Conservation (phyloP, 2,888 invertebrate genomes). For the Teleogryllus oceanicus region DNA sequence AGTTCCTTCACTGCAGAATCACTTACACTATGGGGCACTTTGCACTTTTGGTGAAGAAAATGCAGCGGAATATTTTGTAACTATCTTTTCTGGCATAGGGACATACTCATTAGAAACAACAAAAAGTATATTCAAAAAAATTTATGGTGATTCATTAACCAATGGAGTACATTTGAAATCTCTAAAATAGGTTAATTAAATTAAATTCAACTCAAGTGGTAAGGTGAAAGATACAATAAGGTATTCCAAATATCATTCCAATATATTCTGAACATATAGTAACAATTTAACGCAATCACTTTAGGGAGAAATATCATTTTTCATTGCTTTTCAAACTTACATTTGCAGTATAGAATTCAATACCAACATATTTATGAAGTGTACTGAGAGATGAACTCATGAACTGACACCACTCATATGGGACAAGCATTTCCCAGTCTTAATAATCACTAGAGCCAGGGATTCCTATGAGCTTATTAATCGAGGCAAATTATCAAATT, state of each 20-base stretch:
- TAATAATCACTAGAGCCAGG: constrained; percentile 4
- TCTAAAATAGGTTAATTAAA: too few species aligned
- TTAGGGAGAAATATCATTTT: background rate
- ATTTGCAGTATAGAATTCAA: constrained; percentile 1
- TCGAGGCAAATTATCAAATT: background rate
- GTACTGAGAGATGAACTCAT: background rate
- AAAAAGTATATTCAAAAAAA: background rate
- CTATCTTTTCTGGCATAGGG: background rate
- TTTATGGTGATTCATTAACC: background rate
- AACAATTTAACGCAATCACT: background rate
- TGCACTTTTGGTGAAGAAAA: background rate
- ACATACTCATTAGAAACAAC: background rate
- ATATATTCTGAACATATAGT: constrained; percentile 8
- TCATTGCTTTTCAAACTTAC: background rate
- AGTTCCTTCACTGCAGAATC: background rate
- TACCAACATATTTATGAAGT: constrained; percentile 6
- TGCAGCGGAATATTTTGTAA: background rate
- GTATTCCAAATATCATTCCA: background rate
- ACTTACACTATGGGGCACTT: background rate
- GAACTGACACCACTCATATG: background rate
- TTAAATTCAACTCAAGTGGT: too few species aligned
- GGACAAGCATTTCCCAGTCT: background rate
- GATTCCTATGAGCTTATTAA: background rate
- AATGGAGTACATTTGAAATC: background rate
- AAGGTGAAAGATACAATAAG: too few species aligned